A percentile compares a stretch with the other conserved stretches of the same genome.
These are phyloP conservation scores for Cryptocephalus moraei DNA, from an alignment of 2,888 invertebrate species.

Conservation along the genomic window DNA sequence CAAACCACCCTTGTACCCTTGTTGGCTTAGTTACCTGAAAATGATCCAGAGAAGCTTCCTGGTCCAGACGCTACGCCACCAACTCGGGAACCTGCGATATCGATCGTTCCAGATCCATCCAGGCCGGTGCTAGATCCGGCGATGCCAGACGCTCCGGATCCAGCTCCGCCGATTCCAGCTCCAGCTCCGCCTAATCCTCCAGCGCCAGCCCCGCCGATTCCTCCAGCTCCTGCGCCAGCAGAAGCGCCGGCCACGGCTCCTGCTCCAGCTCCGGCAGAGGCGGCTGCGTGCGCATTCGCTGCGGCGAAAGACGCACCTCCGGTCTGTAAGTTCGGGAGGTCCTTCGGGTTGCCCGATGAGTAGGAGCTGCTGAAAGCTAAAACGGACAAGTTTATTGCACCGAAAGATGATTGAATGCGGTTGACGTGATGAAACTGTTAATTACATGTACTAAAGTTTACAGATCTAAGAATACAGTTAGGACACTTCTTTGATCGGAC, in stretches of 20 bases:
- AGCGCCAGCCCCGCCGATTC: background rate
- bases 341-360: constrained; percentile 4
- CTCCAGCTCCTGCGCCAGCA: background rate
- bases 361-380: constrained; percentile 18
- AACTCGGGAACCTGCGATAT: background rate
- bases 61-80: background rate
- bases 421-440: background rate
- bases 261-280: constrained; percentile 5
- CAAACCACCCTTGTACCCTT: no score
- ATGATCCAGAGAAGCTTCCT: background rate
- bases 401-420: no score
- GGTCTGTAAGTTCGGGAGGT: constrained; percentile 3
- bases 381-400: background rate
- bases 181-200: background rate
- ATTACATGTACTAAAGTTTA: no score
- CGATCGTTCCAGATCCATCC: background rate
- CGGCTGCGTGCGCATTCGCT: constrained; percentile 3
- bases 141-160: background rate
- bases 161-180: background rate
- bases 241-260: background rate
- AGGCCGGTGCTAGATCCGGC: constrained; percentile 2
- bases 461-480: no score
- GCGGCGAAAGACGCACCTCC: constrained; percentile 5
- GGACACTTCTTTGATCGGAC: background rate
- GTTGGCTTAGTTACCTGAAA: background rate